Base-by-base conservation (phyloP, 2,113 vertebrate species). In the rat (Rattus norvegicus) region DNA sequence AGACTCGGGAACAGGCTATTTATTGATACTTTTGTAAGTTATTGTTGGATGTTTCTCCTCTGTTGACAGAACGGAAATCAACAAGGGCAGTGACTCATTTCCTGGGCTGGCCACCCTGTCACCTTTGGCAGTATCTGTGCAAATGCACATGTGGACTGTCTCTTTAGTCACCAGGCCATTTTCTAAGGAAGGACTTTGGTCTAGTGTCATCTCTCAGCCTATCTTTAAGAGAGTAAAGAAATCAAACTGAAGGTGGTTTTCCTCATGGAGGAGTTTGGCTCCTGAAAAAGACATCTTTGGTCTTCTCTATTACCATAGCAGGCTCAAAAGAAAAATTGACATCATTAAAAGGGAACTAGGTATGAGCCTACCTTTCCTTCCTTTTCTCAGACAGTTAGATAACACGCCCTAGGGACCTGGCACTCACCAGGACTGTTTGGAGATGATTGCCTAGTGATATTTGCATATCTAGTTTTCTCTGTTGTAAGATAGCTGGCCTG, bases 381-480 rank as follows among this genome's bases (percentile, higher is more conserved):
- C 90, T 94, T 91, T 96, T 92, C 91, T 94, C 83, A 93, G 88
- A 88, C 92, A 96, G 96, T 95, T 96, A 97, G 97, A 96, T 97
- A 97, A 98, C 97, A 95, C 88, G 93, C 92, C 88, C 95, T 95
- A 89, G 95, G 97, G 97, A 95, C 95, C 96, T 98, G 97, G 95
- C 97, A 98, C 93, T 98, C 97, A 0, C 85, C 43, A 77, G 91
- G 83, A 10, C 83, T 20, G 83, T 96, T 97, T 96, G 97, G 96
- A 98, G 98, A 97, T 96, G 95, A 95, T 95, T 95, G 76, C 79
- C 87, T 91, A 95, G 95, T 98, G 98, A 98, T 98, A 98, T 98
- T 98, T 98, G 95, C 96, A 67, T 77, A 79, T 88, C 69, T 93
- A 72, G 4, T 52, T 96, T 14, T 39, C 61, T 73, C 69, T 86